These are phyloP conservation scores for Cyclophora punctaria DNA, from an alignment of 2,888 invertebrate genomes.

Conservation along the genomic window DNA sequence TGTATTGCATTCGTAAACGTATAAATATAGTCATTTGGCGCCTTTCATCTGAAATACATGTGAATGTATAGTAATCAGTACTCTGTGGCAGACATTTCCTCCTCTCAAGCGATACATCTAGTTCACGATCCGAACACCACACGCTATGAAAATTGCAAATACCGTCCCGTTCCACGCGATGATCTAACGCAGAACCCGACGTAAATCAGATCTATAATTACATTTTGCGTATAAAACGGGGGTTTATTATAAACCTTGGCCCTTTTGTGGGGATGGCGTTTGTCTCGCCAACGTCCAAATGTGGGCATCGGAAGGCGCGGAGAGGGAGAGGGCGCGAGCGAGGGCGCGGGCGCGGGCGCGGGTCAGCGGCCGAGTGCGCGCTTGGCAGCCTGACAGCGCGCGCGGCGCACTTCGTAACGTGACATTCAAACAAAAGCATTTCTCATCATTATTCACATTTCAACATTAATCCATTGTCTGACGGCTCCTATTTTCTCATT, in stretches of 20 bases:
- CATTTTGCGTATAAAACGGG: constrained; percentile 3
- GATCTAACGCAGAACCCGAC: constrained; percentile 15
- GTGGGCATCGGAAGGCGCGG: constrained; percentile 21
- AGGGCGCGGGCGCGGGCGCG: constrained; percentile 6
- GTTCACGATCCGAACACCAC: not conserved
- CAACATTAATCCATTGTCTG: too few relatives aligned
- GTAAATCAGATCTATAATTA: constrained; percentile 11
- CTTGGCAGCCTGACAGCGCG: constrained; percentile 13
- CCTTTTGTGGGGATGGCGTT: constrained; percentile 17
- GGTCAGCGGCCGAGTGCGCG: constrained; percentile 10
- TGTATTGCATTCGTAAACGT: too few relatives aligned
- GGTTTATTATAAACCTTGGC: constrained; percentile 16
- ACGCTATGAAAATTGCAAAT: not conserved
- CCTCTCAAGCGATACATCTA: too few relatives aligned
- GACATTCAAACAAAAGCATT: too few relatives aligned
- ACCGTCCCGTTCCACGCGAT: constrained; percentile 4
- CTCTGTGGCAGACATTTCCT: too few relatives aligned
- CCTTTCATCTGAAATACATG: too few relatives aligned
- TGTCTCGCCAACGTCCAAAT: constrained; percentile 26
- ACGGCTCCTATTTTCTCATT: too few relatives aligned
- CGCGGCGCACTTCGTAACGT: not conserved
- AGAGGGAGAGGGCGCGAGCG: constrained; percentile 17
- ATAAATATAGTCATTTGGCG: too few relatives aligned
- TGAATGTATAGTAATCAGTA: too few relatives aligned
- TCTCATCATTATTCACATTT: too few relatives aligned